phyloP scores from a whole-genome alignment of 1,140 invertebrate genomes.

The Radopholus similis region DNA sequence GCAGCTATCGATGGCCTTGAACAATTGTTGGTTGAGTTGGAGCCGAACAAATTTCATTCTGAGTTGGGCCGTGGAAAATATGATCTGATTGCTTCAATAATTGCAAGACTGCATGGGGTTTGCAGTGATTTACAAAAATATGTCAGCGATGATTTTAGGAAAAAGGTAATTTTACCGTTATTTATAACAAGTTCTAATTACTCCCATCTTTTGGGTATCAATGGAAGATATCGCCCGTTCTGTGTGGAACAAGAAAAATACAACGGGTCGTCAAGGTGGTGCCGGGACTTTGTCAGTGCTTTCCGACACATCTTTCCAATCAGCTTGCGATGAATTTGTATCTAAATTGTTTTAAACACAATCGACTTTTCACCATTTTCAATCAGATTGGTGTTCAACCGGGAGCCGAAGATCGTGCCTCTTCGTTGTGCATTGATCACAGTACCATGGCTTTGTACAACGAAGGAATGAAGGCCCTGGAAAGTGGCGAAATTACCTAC shows the following conservation, averaged over 20 bases:
- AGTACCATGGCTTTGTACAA: conserved; percentile 25
- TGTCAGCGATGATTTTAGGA: conserved; percentile 12
- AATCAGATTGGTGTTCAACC: background rate
- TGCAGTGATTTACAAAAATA: conserved; percentile 36
- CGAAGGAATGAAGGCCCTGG: conserved; percentile 15
- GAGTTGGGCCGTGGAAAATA: conserved; percentile 31
- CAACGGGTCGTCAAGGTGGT: background rate
- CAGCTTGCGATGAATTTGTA: conserved; percentile 42
- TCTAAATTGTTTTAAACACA: background rate
- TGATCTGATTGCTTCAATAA: conserved; percentile 38
- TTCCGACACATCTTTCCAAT: conserved; percentile 44
- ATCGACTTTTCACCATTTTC: background rate
- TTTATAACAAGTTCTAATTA: background rate
- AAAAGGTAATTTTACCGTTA: background rate
- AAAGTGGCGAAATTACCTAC: conserved; percentile 36
- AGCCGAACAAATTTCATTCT: conserved; percentile 32
- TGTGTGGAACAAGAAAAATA: conserved; percentile 37
- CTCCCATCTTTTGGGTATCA: conserved; percentile 6
- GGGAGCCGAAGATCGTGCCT: background rate
- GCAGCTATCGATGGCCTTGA: conserved; percentile 29
- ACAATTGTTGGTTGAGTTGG: conserved; percentile 25
- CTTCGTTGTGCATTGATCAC: conserved; percentile 24
- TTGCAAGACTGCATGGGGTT: conserved; percentile 31
- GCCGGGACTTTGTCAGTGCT: conserved; percentile 45
- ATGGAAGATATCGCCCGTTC: conserved; percentile 45